phyloP scores from a whole-genome alignment of 2,113 vertebrate species.

The Orthonyx spaldingii region DNA sequence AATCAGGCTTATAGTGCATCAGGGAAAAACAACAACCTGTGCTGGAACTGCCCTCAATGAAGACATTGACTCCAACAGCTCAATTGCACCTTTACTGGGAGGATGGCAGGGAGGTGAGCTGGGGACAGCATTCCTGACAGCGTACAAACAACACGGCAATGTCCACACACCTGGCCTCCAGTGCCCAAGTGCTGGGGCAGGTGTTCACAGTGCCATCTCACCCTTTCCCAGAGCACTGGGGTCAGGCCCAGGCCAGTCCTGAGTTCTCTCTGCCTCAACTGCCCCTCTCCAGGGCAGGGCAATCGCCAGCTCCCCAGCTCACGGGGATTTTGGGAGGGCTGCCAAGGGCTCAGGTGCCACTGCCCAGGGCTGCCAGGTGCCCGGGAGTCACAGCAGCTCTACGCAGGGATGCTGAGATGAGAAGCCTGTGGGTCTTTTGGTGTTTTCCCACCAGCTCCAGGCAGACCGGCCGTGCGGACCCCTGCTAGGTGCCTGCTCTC shows the following conservation, averaged over 20 bases:
- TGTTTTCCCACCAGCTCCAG: not conserved
- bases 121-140: not conserved
- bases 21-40: not conserved
- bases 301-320: fast-evolving
- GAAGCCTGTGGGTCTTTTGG: fast-evolving
- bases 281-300: not conserved
- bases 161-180: not conserved
- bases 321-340: not conserved
- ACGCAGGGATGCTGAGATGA: fast-evolving
- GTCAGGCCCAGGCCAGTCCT: fast-evolving
- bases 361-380: not conserved
- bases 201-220: not conserved
- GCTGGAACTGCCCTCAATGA: not conserved
- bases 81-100: not conserved
- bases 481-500: fast-evolving
- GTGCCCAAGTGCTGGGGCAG: not conserved
- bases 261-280: fast-evolving
- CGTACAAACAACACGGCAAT: fast-evolving
- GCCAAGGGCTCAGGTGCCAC: not conserved
- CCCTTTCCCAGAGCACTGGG: fast-evolving
- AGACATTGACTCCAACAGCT: not conserved
- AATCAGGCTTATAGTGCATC: not conserved
- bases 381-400: fast-evolving
- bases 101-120: not conserved
- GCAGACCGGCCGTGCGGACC: fast-evolving